Conservation (phyloP, 2,113 vertebrate species). For the Chionomys nivalis region DNA sequence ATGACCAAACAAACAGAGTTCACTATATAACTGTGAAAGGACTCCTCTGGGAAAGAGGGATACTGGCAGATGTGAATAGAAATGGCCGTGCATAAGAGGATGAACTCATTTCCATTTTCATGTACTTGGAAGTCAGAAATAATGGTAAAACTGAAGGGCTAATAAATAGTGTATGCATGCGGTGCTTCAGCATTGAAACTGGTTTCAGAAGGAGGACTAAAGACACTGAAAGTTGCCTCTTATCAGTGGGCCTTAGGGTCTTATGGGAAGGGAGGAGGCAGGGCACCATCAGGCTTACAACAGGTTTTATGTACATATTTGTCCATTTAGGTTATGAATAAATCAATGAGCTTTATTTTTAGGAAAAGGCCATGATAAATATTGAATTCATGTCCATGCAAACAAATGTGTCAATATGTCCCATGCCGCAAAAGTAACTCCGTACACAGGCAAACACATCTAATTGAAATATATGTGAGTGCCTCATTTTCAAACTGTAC, state of each 20-base stretch:
- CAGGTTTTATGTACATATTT: background rate
- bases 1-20: background rate
- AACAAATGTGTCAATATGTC: background rate
- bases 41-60: background rate
- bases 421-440: background rate
- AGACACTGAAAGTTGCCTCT: background rate
- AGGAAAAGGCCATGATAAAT: background rate
- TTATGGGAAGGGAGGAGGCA: too few species aligned
- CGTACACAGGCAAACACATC: background rate
- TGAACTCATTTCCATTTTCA: background rate
- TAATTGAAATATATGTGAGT: background rate
- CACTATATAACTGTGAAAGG: background rate
- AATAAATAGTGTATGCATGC: background rate
- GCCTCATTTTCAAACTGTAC: background rate
- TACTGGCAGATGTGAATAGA: background rate
- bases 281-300: background rate
- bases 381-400: background rate
- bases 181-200: background rate
- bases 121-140: background rate
- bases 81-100: background rate
- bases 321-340: background rate
- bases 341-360: background rate
- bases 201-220: background rate
- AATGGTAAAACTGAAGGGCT: background rate
- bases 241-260: background rate